Evolutionary conservation across 2,888 invertebrate species (phyloP).

Genomic region (Salticus scenicus): DNA sequence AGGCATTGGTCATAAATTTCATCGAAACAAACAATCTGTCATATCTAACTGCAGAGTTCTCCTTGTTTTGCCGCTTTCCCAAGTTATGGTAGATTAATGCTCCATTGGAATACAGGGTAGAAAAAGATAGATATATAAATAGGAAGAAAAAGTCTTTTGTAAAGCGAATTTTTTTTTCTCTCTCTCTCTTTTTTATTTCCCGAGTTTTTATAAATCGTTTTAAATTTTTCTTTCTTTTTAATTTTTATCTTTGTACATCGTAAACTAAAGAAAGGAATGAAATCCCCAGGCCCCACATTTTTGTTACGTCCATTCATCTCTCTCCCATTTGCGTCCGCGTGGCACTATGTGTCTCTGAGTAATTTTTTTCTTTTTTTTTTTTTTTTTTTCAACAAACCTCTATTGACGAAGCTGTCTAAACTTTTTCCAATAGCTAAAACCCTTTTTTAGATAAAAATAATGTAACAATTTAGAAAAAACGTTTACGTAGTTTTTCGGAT

Average conservation of each 20-base stretch:
- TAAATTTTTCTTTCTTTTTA: not conserved
- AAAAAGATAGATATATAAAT: conserved; percentile 57
- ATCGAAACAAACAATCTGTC: conserved; percentile 67
- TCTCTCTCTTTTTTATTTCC: not conserved
- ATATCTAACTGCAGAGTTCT: conserved; percentile 63
- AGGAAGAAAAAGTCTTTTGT: conserved; percentile 37
- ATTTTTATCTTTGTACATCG: not conserved
- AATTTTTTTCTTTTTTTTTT: not conserved
- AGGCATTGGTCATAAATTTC: conserved; percentile 62
- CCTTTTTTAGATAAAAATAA: no score
- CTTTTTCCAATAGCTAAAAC: not conserved
- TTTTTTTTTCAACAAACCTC: not conserved
- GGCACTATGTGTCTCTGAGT: not conserved
- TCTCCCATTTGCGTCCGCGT: not conserved
- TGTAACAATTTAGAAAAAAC: no score
- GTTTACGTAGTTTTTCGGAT: no score
- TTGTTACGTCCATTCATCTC: not conserved
- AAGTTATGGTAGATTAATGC: conserved; percentile 68
- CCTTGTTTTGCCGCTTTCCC: conserved; percentile 60
- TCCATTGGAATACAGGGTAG: conserved; percentile 29
- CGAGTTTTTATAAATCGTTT: conserved; percentile 16
- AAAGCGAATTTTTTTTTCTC: not conserved
- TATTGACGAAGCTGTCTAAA: not conserved
- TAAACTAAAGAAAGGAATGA: not conserved
- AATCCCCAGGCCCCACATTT: not conserved